A percentile compares a stretch with the other conserved stretches of the same genome.
phyloP scores from a whole-genome alignment of 2,888 invertebrate genomes.

The Corbicula japonica region DNA sequence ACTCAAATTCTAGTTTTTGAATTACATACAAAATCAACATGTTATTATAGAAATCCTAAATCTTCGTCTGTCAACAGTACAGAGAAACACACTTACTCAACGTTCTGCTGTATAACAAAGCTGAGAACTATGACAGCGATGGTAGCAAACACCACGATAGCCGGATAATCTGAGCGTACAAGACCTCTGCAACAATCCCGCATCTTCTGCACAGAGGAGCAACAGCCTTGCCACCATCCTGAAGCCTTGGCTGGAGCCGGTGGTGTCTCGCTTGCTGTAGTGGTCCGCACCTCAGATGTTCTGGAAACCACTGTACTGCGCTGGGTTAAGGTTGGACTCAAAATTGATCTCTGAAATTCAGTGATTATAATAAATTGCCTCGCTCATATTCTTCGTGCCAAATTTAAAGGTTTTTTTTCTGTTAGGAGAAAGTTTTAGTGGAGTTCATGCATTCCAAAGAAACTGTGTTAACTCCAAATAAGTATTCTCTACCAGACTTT shows the following conservation, averaged over 20 bases:
- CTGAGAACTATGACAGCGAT: slow-evolving; percentile 67
- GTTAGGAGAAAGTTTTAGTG: no score
- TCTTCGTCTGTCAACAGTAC: neutral
- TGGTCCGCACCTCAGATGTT: slow-evolving; percentile 35
- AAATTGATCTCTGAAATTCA: slow-evolving; percentile 33
- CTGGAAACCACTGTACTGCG: slow-evolving; percentile 24
- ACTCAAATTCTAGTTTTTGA: neutral
- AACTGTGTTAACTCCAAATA: neutral
- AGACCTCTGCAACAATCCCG: slow-evolving; percentile 36
- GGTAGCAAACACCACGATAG: slow-evolving; percentile 66
- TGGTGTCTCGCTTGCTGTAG: slow-evolving; percentile 19
- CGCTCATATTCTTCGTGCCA: neutral
- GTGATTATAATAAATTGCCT: neutral
- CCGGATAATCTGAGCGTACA: slow-evolving; percentile 66
- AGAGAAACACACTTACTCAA: slow-evolving; percentile 62
- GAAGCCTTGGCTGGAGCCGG: neutral
- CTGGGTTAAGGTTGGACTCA: slow-evolving; percentile 30
- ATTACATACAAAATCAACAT: no score
- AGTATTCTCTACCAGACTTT: no score
- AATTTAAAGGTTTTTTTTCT: neutral
- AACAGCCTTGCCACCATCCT: slow-evolving; percentile 19
- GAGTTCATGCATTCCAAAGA: neutral
- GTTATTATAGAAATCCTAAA: neutral
- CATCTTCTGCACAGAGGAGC: slow-evolving; percentile 18
- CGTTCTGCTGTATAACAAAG: slow-evolving; percentile 67